Evolutionary conservation across 1,140 invertebrate genomes (phyloP), one percentile per base, ranked within the genome.

Genomic region (Pseudomyrmex flavicornis): DNA sequence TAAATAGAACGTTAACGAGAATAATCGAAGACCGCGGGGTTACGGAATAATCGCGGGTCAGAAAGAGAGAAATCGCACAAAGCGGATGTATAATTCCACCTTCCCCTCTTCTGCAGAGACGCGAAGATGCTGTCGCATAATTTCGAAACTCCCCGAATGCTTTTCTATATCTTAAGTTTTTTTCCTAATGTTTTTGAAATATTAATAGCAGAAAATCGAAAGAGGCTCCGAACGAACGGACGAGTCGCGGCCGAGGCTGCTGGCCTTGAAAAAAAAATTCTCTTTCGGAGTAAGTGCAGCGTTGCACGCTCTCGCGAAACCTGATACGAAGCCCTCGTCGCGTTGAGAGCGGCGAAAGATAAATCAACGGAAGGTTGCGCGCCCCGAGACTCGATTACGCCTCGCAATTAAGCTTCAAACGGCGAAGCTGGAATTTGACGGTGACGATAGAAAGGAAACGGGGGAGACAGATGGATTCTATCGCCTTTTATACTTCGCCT

Each of bases 1-100:
- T 84, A 83, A 83, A 35, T 83, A 46, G 82, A 46, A 79, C 56
- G 46, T 35, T 79, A 80, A 83, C n/a, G 73, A 79, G 82, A 84
- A 84, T 35, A 80, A 84, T 84, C 82, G 74, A 80, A 80, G 13
- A 46, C 35, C 59, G 48, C 17, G 46, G 59, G 62, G 72, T 83
- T 79, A 44, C n/a, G 56, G 75, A 80, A 61, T 84, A 84, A 84
- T 84, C 82, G 56, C 22, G 48, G 82, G 75, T 84, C 82, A 66
- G 26, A 80, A 22, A 75, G 35, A 35, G 35, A 35, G 35, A 35
- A 35, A 35, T 35, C 35, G 35, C 35, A 69, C 74, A 79, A 58
- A 26, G 48, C 44, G 50, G 62, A 80, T 76, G 77, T 72, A 65
- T 54, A 80, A 70, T 85, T 66, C 35, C 15, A 35, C 44, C 61